Evolutionary conservation across 1,140 invertebrate genomes (phyloP).

Genomic region (Hypsibius dujardini): DNA sequence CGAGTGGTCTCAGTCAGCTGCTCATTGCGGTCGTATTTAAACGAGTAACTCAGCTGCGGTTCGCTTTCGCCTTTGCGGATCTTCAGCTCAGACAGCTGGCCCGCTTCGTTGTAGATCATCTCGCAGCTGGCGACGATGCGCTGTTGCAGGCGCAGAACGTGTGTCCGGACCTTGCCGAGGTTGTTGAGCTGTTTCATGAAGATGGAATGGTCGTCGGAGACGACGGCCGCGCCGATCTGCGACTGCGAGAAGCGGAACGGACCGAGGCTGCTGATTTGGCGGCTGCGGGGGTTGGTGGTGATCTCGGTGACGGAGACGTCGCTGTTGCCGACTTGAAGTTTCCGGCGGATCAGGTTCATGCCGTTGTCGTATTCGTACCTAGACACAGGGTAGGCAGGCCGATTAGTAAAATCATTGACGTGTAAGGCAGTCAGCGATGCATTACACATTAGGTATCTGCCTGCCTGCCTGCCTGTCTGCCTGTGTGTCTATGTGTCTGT

Average conservation of each 20-base stretch:
- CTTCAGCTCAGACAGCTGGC: neutral
- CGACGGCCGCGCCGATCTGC: neutral
- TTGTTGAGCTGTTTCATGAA: constrained; percentile 12
- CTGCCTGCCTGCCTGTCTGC: too few species aligned
- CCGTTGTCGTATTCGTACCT: constrained; percentile 69
- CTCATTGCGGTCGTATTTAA: constrained; percentile 69
- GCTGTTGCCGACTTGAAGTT: neutral
- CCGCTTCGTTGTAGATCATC: constrained; percentile 5
- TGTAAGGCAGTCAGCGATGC: too few species aligned
- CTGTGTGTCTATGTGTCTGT: too few species aligned
- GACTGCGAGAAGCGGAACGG: neutral
- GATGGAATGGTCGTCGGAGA: constrained; percentile 12
- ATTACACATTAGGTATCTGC: too few species aligned
- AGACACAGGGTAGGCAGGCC: too few species aligned
- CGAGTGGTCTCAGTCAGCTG: constrained; percentile 62
- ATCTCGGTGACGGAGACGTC: constrained; percentile 11
- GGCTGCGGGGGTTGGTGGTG: neutral
- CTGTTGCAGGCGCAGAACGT: constrained; percentile 1
- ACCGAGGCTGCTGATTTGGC: neutral
- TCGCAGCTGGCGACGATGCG: neutral
- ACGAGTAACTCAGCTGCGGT: constrained; percentile 25
- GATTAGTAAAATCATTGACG: too few species aligned
- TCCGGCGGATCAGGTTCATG: constrained; percentile 40
- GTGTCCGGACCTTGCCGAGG: neutral
- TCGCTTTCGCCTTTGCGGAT: constrained; percentile 1